phyloP scores from a whole-genome alignment of 2,888 invertebrate genomes.

The Chrysolina americana region DNA sequence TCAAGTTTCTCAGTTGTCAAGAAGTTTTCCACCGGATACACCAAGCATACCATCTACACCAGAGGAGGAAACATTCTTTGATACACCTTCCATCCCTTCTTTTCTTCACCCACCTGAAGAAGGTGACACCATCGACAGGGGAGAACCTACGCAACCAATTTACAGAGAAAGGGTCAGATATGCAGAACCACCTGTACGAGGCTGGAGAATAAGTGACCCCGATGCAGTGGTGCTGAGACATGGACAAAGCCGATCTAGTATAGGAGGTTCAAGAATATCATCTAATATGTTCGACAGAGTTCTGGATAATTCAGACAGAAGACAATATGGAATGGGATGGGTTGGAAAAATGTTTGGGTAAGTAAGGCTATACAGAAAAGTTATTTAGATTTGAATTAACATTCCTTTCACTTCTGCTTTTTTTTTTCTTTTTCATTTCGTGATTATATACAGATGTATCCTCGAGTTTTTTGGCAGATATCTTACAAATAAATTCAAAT shows the following conservation, averaged over 20 bases:
- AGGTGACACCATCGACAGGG: slow-evolving; percentile 58
- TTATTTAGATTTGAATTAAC: no score
- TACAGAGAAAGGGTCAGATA: slow-evolving; percentile 42
- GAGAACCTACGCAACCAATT: slow-evolving; percentile 46
- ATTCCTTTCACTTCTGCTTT: no score
- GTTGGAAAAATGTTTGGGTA: slow-evolving; percentile 85
- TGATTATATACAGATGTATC: no score
- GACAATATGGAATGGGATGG: slow-evolving; percentile 88
- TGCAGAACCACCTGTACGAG: slow-evolving; percentile 35
- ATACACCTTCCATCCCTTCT: slow-evolving; percentile 70
- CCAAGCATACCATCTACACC: slow-evolving; percentile 53
- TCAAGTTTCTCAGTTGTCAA: slow-evolving; percentile 78
- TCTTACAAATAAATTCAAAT: no score
- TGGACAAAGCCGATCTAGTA: slow-evolving; percentile 59
- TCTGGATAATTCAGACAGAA: slow-evolving; percentile 90
- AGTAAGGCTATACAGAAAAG: slow-evolving; percentile 51
- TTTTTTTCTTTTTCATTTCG: no score
- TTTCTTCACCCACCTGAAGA: slow-evolving; percentile 66
- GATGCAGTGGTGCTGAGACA: slow-evolving; percentile 64
- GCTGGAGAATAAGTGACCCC: slow-evolving; percentile 71
- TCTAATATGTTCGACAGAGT: slow-evolving; percentile 87
- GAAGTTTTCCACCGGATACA: slow-evolving; percentile 77
- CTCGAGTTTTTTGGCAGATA: no score
- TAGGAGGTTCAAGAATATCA: slow-evolving; percentile 81
- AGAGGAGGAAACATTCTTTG: slow-evolving; percentile 74